Conservation (phyloP, 2,888 invertebrate genomes). For the Steromphala cineraria region DNA sequence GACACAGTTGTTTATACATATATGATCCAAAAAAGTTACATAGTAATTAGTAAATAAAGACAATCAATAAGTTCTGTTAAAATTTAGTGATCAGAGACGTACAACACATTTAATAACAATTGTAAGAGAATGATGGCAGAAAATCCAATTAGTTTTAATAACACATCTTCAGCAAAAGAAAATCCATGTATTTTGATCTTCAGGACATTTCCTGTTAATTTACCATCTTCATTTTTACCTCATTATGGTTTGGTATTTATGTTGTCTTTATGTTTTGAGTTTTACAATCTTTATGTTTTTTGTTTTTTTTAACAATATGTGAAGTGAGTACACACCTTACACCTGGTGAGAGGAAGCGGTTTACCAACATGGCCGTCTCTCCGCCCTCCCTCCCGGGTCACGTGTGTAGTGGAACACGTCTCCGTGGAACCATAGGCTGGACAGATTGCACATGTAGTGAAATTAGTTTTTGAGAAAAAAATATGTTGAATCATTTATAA, state of each 20-base stretch:
- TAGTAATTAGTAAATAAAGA: background rate
- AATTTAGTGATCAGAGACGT: too few species aligned
- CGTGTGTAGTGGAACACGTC: constrained; percentile 57
- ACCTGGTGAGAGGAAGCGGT: constrained; percentile 80
- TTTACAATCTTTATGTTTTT: too few species aligned
- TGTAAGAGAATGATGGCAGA: background rate
- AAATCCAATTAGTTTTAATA: too few species aligned
- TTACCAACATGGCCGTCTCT: constrained; percentile 84
- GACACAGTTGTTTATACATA: background rate
- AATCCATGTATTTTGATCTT: too few species aligned
- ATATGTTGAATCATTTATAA: too few species aligned
- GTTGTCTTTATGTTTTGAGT: too few species aligned
- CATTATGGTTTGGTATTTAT: too few species aligned
- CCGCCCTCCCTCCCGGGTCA: constrained; percentile 66
- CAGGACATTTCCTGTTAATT: too few species aligned
- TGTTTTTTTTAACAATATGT: too few species aligned
- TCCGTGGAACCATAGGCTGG: constrained; percentile 70
- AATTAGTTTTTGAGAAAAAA: too few species aligned
- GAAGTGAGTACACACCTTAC: constrained; percentile 76
- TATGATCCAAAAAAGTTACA: background rate
- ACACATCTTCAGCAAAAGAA: too few species aligned
- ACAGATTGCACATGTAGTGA: background rate
- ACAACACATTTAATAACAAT: background rate
- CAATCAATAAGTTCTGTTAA: background rate
- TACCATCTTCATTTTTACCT: too few species aligned